phyloP scores from a whole-genome alignment of 2,113 vertebrate species.

The Rhinolophus sinicus region DNA sequence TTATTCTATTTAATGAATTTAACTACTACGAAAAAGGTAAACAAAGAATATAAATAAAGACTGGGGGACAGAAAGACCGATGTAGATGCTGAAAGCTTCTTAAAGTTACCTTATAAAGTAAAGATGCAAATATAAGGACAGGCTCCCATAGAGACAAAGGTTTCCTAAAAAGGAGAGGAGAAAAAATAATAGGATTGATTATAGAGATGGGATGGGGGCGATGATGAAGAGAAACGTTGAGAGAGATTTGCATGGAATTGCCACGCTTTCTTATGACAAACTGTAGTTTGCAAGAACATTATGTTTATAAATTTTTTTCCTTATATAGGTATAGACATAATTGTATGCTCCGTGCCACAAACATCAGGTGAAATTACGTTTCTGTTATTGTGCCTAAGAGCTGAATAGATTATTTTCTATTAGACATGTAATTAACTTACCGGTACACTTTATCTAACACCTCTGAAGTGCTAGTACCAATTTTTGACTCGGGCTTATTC shows the following conservation, averaged over 20 bases:
- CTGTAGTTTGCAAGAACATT: neutral
- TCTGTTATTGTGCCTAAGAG: neutral
- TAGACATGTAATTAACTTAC: neutral
- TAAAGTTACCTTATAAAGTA: slow-evolving; percentile 13
- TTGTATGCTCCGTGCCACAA: neutral
- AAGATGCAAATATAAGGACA: neutral
- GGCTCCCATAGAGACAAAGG: neutral
- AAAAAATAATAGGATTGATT: neutral
- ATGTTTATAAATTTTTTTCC: neutral
- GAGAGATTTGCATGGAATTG: neutral
- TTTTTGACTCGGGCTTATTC: neutral
- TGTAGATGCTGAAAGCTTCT: neutral
- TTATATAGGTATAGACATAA: neutral
- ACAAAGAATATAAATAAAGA: slow-evolving; percentile 31
- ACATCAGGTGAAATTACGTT: slow-evolving; percentile 17
- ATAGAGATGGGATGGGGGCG: neutral
- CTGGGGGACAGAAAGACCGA: neutral
- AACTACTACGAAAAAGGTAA: neutral
- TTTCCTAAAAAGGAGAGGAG: neutral
- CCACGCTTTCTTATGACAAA: neutral
- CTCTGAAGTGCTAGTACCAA: neutral
- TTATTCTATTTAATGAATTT: neutral
- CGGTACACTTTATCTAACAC: neutral
- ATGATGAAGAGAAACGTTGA: neutral
- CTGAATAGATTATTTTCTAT: slow-evolving; percentile 12